Percentiles rank a stretch among this genome's conserved stretches.
Conservation (phyloP, 2,888 invertebrate genomes). For the Coleophora flavipennella region DNA sequence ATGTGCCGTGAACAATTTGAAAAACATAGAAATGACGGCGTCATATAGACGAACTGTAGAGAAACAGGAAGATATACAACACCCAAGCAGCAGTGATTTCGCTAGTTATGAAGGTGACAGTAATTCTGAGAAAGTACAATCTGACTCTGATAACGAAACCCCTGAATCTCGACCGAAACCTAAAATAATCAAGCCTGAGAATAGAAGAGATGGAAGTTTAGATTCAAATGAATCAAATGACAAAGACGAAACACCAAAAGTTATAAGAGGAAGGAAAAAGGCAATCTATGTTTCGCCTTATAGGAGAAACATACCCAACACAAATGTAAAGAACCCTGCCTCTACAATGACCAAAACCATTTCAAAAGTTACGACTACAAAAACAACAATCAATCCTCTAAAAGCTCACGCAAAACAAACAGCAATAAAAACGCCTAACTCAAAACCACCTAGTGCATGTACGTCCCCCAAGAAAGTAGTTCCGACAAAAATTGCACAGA, state of each 20-base stretch:
- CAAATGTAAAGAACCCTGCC: slow-evolving; percentile 37
- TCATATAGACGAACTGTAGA: slow-evolving; percentile 38
- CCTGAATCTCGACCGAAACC: slow-evolving; percentile 57
- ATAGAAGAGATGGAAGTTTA: slow-evolving; percentile 49
- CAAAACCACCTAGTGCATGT: slow-evolving; percentile 35
- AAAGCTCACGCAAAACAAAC: slow-evolving; percentile 46
- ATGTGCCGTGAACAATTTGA: slow-evolving; percentile 60
- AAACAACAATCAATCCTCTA: slow-evolving; percentile 24
- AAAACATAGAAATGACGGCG: slow-evolving; percentile 60
- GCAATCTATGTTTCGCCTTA: slow-evolving; percentile 78
- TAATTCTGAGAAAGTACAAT: slow-evolving; percentile 66
- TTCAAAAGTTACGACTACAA: slow-evolving; percentile 18
- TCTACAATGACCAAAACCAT: slow-evolving; percentile 11
- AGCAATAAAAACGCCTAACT: slow-evolving; percentile 31
- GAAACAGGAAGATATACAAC: slow-evolving; percentile 26
- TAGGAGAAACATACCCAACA: slow-evolving; percentile 39
- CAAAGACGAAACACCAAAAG: slow-evolving; percentile 66
- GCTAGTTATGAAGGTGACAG: slow-evolving; percentile 73
- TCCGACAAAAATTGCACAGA: slow-evolving; percentile 37
- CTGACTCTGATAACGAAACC: slow-evolving; percentile 57
- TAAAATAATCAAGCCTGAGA: slow-evolving; percentile 72
- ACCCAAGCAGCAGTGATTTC: slow-evolving; percentile 51
- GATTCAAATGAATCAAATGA: slow-evolving; percentile 62
- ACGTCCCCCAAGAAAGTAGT: slow-evolving; percentile 56
- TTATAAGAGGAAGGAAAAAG: slow-evolving; percentile 77